These are phyloP conservation scores for Isurus oxyrinchus DNA, from an alignment of 2,113 vertebrate species.

Conservation along the genomic window DNA sequence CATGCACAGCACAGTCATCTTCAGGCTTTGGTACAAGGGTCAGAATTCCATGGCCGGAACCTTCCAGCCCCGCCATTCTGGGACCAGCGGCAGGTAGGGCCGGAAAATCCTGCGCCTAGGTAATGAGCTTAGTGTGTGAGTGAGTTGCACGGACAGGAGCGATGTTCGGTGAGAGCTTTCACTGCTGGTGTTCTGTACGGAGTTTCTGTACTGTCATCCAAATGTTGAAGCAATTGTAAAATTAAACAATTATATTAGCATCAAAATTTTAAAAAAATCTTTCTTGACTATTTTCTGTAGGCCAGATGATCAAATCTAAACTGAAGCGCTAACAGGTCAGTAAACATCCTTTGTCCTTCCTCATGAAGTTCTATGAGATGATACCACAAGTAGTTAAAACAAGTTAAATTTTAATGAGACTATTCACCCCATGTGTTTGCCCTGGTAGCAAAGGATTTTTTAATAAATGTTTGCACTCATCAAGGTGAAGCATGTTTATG, in stretches of 20 bases:
- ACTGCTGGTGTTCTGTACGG: background rate
- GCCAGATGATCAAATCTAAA: background rate
- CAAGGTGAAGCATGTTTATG: background rate
- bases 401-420: too few relatives aligned
- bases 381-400: background rate
- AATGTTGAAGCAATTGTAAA: background rate
- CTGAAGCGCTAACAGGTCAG: background rate
- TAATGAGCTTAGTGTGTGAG: background rate
- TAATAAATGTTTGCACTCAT: background rate
- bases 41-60: too few relatives aligned
- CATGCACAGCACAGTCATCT: background rate
- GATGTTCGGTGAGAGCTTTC: background rate
- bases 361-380: background rate
- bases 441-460: background rate
- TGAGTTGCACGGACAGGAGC: background rate
- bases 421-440: background rate
- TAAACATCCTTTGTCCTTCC: background rate
- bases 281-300: background rate
- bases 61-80: too few relatives aligned
- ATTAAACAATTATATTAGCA: constrained; percentile 1
- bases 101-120: too few relatives aligned
- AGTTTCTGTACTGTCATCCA: background rate
- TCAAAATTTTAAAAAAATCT: background rate
- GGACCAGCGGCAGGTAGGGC: too few relatives aligned
- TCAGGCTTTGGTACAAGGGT: background rate